These are phyloP conservation scores for Dysdera silvatica DNA, from an alignment of 1,140 invertebrate species.

Conservation along the genomic window DNA sequence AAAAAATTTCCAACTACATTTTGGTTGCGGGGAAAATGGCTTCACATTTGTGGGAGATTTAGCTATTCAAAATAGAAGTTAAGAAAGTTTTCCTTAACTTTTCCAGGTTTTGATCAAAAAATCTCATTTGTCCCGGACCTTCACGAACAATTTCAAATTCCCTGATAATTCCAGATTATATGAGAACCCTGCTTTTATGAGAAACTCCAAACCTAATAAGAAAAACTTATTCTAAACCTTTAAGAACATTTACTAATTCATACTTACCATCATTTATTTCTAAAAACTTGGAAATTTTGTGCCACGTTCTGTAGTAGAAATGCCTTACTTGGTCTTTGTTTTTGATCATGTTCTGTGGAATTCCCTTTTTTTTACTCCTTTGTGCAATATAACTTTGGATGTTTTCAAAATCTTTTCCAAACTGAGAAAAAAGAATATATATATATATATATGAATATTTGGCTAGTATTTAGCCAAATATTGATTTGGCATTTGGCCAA, in stretches of 20 bases:
- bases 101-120: too few relatives aligned
- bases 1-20: too few relatives aligned
- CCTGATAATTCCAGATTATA: too few relatives aligned
- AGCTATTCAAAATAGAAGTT: too few relatives aligned
- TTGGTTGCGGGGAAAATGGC: too few relatives aligned
- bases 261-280: slow-evolving; percentile 71
- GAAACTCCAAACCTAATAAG: not conserved
- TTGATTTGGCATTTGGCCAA: too few relatives aligned
- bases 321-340: slow-evolving; percentile 89
- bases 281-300: slow-evolving; percentile 86
- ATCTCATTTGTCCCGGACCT: too few relatives aligned
- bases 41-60: too few relatives aligned
- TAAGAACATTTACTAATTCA: not conserved
- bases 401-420: slow-evolving; percentile 90
- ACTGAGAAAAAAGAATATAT: slow-evolving; percentile 47
- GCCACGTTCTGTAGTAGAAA: slow-evolving; percentile 90
- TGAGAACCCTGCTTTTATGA: not conserved
- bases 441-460: too few relatives aligned
- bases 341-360: slow-evolving; percentile 56
- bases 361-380: slow-evolving; percentile 69
- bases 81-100: too few relatives aligned
- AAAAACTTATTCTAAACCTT: not conserved
- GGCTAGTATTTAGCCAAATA: too few relatives aligned
- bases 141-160: too few relatives aligned
- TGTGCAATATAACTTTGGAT: slow-evolving; percentile 72